Percentiles rank a stretch among this genome's conserved stretches.
These are phyloP conservation scores for Dorcus parallelipipedus DNA, from an alignment of 2,888 invertebrate species.

Conservation along the genomic window DNA sequence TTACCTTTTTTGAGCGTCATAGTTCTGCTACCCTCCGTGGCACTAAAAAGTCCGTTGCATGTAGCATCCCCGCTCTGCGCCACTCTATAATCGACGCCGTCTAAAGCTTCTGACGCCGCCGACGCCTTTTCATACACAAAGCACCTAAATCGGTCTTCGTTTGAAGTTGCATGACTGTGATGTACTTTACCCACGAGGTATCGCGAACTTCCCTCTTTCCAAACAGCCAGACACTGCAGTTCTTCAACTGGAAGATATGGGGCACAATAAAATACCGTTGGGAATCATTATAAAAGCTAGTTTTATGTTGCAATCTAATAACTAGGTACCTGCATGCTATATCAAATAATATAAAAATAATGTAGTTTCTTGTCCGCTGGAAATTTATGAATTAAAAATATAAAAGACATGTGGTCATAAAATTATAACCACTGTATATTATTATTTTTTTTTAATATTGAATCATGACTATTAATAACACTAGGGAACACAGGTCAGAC, in stretches of 20 bases:
- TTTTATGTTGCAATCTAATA: too few relatives aligned
- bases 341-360: too few relatives aligned
- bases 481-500: too few relatives aligned
- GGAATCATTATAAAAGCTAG: too few relatives aligned
- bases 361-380: too few relatives aligned
- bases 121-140: constrained; percentile 89
- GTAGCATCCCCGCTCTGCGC: constrained; percentile 92
- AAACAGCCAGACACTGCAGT: constrained; percentile 84
- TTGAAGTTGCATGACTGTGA: constrained; percentile 84
- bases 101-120: constrained; percentile 41
- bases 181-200: constrained; percentile 88
- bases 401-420: too few relatives aligned
- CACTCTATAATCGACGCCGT: constrained; percentile 70
- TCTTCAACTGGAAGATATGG: constrained; percentile 71
- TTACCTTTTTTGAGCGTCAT: constrained; percentile 78
- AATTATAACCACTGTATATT: too few relatives aligned
- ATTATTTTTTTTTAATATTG: too few relatives aligned
- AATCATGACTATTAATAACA: too few relatives aligned
- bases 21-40: constrained; percentile 80
- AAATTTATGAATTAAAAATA: too few relatives aligned
- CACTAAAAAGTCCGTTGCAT: constrained; percentile 88
- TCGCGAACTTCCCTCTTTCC: constrained; percentile 91
- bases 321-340: too few relatives aligned
- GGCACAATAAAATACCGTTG: too few relatives aligned
- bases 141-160: constrained; percentile 91